phyloP scores from a whole-genome alignment of 2,113 vertebrate genomes.

The Mungos mungo region DNA sequence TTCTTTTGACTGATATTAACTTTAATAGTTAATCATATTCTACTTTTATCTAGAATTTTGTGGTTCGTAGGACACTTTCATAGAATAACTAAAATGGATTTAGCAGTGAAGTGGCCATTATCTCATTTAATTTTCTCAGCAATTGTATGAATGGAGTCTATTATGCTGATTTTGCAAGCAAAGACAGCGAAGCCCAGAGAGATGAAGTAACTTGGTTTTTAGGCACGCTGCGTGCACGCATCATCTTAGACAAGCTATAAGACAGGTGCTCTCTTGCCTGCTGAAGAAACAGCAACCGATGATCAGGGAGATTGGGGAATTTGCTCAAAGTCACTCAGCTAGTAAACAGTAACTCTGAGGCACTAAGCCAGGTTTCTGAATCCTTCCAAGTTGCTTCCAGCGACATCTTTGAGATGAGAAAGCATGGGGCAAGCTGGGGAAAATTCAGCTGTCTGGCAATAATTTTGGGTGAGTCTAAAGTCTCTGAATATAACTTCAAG shows the following conservation, averaged over 20 bases:
- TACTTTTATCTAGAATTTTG: not conserved
- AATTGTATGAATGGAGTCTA: not conserved
- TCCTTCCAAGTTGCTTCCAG: not conserved
- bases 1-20: not conserved
- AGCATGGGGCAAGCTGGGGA: not conserved
- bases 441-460: not conserved
- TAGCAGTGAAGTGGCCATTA: not conserved
- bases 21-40: not conserved
- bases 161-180: not conserved
- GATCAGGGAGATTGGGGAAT: not conserved
- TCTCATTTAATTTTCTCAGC: not conserved
- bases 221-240: fast-evolving
- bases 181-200: not conserved
- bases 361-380: not conserved
- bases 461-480: not conserved
- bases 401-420: not conserved
- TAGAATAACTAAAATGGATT: not conserved
- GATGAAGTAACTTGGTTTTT: not conserved
- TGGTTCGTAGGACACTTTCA: not conserved
- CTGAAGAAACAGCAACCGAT: not conserved
- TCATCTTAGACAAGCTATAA: not conserved
- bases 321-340: not conserved
- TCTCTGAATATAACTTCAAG: not conserved
- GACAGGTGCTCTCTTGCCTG: not conserved
- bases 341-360: not conserved